Conservation (phyloP, 2,797 vertebrate genomes). For the Gymnothorax javanicus region DNA sequence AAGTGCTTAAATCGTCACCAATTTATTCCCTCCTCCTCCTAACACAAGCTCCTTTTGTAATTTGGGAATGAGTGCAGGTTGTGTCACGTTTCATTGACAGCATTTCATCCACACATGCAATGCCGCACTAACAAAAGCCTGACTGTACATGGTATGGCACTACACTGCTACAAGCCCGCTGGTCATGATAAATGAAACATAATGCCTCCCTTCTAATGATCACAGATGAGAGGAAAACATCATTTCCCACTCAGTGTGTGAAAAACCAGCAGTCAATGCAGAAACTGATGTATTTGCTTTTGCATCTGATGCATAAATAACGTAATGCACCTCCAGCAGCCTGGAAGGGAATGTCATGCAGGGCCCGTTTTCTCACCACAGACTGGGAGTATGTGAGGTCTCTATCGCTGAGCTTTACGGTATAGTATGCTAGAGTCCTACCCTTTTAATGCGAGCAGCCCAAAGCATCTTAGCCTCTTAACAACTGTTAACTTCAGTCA, state of each 20-base stretch:
- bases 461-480: not conserved
- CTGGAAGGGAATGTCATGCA: constrained; percentile 4
- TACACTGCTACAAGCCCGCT: not conserved
- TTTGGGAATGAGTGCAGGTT: not conserved
- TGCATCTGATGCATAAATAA: not conserved
- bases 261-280: not conserved
- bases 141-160: not conserved
- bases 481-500: no score
- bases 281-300: not conserved
- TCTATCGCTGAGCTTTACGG: not conserved
- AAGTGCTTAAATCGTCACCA: not conserved
- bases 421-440: not conserved
- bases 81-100: constrained; percentile 21
- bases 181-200: not conserved
- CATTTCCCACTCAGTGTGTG: constrained; percentile 2
- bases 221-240: not conserved
- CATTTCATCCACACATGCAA: not conserved
- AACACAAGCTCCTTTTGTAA: not conserved
- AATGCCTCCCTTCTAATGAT: not conserved
- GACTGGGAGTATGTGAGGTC: not conserved
- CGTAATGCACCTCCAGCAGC: constrained; percentile 12
- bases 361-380: constrained; percentile 12
- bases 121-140: not conserved
- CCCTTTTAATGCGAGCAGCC: not conserved
- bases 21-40: not conserved